Evolutionary conservation across 2,888 invertebrate species (phyloP), one percentile per base, ranked within the genome.

Genomic region (Heliconius erato): DNA sequence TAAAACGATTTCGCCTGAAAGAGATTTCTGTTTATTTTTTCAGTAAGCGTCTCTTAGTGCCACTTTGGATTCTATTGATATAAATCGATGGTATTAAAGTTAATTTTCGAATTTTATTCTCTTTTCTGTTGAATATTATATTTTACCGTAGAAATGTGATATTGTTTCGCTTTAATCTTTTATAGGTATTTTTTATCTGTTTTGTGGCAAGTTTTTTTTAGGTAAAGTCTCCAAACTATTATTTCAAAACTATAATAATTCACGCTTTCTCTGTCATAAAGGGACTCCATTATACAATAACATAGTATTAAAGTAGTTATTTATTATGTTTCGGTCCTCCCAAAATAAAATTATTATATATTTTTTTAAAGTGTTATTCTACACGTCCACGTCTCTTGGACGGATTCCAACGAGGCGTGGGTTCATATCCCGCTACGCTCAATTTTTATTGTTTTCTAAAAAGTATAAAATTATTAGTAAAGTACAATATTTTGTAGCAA

Each of bases 1-100:
- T 93, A 92, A 94, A 94, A 92, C 91, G 92, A 93, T 92, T 92
- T 92, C 89, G 90, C 90, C 89, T 88, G 89, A 86, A 88, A 89
- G 89, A 91, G 90, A 91, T 92, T 94, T 92, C 90, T 92, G 92
- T 94, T 94, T 94, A 92, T 92, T 92, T 93, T 92, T 86, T 89
- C 89, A 89, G 90, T 89, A 90, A 93, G 89, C 89, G 90, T 88
- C 90, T 89, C 87, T 86, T 87, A 86, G 88, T 89, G 88, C 86
- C 86, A 86, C 89, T 90, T 90, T 87, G 89, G 90, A 89, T 90
- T 91, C 87, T 88, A 91, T 91, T 92, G 90, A 89, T 89, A 89
- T 77, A 77, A 63, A 81, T 81, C 69, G 76, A 81, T 59, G 35
- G 74, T 54, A 63, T 74, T 79, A 78, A 11, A 71, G n/a, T 59